Evolutionary conservation across 2,888 invertebrate species (phyloP).

Genomic region (Lasioglossum zephyrum): DNA sequence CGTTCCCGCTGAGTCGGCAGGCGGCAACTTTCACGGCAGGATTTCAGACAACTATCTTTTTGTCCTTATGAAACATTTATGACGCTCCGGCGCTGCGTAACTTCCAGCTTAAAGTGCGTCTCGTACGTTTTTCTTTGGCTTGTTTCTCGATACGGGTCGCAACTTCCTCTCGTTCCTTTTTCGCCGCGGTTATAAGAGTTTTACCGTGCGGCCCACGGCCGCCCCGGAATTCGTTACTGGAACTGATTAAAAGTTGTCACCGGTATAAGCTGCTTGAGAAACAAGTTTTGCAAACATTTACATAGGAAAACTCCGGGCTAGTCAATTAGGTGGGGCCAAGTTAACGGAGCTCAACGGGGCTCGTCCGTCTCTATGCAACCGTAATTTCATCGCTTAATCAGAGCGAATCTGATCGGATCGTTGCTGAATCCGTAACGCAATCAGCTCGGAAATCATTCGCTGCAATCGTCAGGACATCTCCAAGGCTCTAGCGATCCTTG

Average conservation of each 20-base stretch:
- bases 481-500: no score
- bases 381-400: slow-evolving; percentile 7
- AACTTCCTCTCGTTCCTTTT: slow-evolving; percentile 46
- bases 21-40: slow-evolving; percentile 8
- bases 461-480: not conserved
- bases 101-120: slow-evolving; percentile 43
- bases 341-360: slow-evolving; percentile 48
- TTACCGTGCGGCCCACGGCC: slow-evolving; percentile 37
- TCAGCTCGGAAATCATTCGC: not conserved
- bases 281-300: slow-evolving; percentile 69
- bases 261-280: slow-evolving; percentile 64
- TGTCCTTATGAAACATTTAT: slow-evolving; percentile 47
- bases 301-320: slow-evolving; percentile 63
- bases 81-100: slow-evolving; percentile 18
- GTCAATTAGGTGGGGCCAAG: slow-evolving; percentile 61
- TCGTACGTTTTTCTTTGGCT: slow-evolving; percentile 31
- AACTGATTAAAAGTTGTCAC: slow-evolving; percentile 69
- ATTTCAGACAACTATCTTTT: slow-evolving; percentile 15
- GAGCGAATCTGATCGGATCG: slow-evolving; percentile 19
- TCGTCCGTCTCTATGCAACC: slow-evolving; percentile 32
- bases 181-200: slow-evolving; percentile 56
- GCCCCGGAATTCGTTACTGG: slow-evolving; percentile 62
- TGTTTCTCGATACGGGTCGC: slow-evolving; percentile 40
- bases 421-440: not conserved
- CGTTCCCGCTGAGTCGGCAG: slow-evolving; percentile 4